These are phyloP conservation scores for Chelonia mydas DNA, from an alignment of 2,797 vertebrate species.

Conservation along the genomic window DNA sequence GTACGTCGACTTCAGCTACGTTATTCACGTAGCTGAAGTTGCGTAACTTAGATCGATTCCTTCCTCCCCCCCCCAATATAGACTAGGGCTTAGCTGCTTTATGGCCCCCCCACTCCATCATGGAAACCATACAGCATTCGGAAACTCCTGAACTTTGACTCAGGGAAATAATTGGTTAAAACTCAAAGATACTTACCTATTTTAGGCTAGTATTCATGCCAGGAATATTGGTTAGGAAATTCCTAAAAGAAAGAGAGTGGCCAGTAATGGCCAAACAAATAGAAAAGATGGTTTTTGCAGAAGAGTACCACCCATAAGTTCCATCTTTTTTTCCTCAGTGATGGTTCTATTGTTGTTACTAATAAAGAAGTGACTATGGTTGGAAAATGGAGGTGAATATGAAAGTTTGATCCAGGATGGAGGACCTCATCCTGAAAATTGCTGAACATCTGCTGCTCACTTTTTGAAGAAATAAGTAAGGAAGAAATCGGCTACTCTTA, in stretches of 20 bases:
- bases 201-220: conserved; percentile 30
- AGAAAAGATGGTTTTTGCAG: neutral
- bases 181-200: neutral
- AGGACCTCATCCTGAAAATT: neutral
- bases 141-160: neutral
- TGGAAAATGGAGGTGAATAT: neutral
- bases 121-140: neutral
- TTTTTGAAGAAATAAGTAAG: neutral
- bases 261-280: neutral
- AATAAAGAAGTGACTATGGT: neutral
- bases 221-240: conserved; percentile 26
- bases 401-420: neutral
- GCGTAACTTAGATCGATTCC: no score
- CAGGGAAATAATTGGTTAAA: neutral
- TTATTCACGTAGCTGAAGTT: no score
- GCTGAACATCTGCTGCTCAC: neutral
- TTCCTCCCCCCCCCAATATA: no score
- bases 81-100: neutral
- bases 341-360: neutral
- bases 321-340: neutral
- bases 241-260: neutral
- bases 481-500: neutral
- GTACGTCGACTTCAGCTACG: no score
- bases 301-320: neutral
- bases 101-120: neutral